Conservation (phyloP, 1,140 invertebrate species). For the Tetramorium simillimum region DNA sequence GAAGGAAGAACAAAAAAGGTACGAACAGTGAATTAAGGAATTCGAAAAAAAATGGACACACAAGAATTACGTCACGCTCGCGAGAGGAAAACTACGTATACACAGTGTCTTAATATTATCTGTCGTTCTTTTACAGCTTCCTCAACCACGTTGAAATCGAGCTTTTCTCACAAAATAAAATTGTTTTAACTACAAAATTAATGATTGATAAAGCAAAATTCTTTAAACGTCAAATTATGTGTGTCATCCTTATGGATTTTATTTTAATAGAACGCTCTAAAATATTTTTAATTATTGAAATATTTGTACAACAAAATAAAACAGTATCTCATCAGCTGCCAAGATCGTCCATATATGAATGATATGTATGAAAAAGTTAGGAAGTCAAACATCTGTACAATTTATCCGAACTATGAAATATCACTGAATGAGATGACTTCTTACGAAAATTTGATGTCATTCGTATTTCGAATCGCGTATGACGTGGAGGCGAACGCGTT, state of each 20-base stretch:
- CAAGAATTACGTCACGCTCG: constrained; percentile 64
- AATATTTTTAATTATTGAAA: background rate
- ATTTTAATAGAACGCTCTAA: background rate
- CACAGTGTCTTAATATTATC: background rate
- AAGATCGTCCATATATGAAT: background rate
- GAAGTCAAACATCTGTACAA: background rate
- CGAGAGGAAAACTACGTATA: constrained; percentile 24
- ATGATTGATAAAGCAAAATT: background rate
- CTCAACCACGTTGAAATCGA: background rate
- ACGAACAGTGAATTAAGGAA: background rate
- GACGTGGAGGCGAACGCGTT: too few species aligned
- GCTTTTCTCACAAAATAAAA: too few species aligned
- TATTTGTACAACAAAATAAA: background rate
- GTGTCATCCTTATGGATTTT: background rate
- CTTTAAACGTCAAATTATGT: background rate
- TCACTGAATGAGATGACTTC: background rate
- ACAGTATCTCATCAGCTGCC: background rate
- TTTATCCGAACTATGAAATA: background rate
- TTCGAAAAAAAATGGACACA: constrained; percentile 29
- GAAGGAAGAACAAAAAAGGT: background rate
- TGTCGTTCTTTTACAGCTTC: background rate
- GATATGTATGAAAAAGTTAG: background rate
- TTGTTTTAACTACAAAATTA: background rate
- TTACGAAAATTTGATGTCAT: background rate
- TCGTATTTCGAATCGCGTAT: background rate